These are phyloP conservation scores for Calameuta filiformis DNA, from an alignment of 2,888 invertebrate species.

Conservation along the genomic window DNA sequence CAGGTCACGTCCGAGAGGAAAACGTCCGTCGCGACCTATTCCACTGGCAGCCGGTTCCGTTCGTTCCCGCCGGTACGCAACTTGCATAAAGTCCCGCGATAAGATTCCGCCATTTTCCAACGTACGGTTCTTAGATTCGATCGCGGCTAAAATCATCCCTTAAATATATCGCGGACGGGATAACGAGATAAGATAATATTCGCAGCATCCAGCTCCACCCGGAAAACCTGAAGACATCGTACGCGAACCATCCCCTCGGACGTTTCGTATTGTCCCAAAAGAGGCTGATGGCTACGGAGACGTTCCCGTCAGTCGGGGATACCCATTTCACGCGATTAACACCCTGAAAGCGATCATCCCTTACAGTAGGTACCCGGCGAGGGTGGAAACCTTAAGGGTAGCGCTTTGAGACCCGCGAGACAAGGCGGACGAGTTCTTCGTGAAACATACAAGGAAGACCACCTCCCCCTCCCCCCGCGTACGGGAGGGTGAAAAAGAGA, in stretches of 20 bases:
- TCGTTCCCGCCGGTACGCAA: background rate
- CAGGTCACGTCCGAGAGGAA: background rate
- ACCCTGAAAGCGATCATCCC: background rate
- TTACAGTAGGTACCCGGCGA: background rate
- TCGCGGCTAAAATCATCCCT: background rate
- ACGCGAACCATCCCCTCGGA: too few relatives aligned
- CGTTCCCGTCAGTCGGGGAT: too few relatives aligned
- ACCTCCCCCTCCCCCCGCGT: background rate
- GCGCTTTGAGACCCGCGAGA: background rate
- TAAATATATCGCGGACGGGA: fast-evolving
- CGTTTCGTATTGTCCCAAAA: too few relatives aligned
- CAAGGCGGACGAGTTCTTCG: background rate
- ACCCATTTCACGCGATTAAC: background rate
- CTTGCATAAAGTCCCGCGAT: background rate
- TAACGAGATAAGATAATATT: background rate
- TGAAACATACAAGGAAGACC: background rate
- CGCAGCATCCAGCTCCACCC: too few relatives aligned
- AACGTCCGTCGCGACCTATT: background rate
- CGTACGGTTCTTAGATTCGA: too few relatives aligned
- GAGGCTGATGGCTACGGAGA: too few relatives aligned
- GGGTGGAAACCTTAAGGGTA: background rate
- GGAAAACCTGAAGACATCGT: too few relatives aligned
- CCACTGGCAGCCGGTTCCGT: background rate
- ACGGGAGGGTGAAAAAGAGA: background rate
- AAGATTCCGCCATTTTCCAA: background rate